These are phyloP conservation scores for Nothobranchius furzeri DNA, from an alignment of 2,113 vertebrate species.

Conservation along the genomic window DNA sequence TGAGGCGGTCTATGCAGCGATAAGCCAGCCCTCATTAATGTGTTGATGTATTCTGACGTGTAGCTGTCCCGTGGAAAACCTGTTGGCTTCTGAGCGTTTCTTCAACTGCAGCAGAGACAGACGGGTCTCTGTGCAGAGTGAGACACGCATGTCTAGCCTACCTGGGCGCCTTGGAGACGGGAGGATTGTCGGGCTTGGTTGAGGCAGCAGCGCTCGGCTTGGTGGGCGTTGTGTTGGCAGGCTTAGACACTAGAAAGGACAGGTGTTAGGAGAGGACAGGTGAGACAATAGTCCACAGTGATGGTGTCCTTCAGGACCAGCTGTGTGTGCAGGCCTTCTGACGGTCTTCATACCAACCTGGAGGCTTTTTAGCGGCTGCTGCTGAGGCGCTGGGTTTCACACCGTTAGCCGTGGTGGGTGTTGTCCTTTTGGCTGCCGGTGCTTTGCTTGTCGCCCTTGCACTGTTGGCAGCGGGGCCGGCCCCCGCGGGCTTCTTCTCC, in stretches of 20 bases:
- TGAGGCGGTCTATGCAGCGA: constrained; percentile 9
- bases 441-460: constrained; percentile 51
- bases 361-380: constrained; percentile 64
- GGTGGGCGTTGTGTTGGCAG: constrained; percentile 55
- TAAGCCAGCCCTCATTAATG: not conserved
- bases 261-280: not conserved
- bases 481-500: constrained; percentile 72
- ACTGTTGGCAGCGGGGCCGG: constrained; percentile 30
- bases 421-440: constrained; percentile 63
- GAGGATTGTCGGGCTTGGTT: constrained; percentile 65
- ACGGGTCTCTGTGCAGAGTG: not conserved
- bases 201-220: constrained; percentile 59
- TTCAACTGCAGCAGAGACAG: too few species aligned
- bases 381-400: constrained; percentile 62
- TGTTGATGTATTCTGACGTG: not conserved
- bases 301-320: constrained; percentile 1
- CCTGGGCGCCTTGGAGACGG: constrained; percentile 79
- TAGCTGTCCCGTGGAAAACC: not conserved
- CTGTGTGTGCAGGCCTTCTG: not conserved
- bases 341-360: constrained; percentile 59
- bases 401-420: constrained; percentile 50
- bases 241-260: constrained; percentile 40
- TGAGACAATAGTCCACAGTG: too few species aligned
- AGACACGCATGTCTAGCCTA: constrained; percentile 52
- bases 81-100: too few species aligned